Conservation (phyloP, 2,797 vertebrate species). For the Falco columbarius region DNA sequence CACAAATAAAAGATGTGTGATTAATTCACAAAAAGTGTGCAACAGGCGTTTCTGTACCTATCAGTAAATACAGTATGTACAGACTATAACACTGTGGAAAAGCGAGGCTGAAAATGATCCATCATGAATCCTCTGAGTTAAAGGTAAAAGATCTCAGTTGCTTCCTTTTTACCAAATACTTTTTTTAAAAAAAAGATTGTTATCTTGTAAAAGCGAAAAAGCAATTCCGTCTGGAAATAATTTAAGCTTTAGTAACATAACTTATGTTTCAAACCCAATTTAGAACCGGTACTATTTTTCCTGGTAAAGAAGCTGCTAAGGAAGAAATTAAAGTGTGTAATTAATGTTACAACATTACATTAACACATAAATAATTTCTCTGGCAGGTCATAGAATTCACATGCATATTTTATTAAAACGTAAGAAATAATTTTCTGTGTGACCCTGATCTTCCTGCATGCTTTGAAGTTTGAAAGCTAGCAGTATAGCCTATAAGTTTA, state of each 20-base stretch:
- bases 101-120: neutral
- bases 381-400: constrained; percentile 76
- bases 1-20: neutral
- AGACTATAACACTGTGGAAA: neutral
- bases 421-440: constrained; percentile 79
- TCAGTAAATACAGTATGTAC: neutral
- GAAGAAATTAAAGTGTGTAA: constrained; percentile 67
- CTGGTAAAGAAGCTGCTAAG: constrained; percentile 11
- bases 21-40: neutral
- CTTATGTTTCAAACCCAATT: neutral
- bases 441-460: constrained; percentile 76
- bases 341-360: constrained; percentile 77
- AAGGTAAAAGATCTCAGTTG: neutral
- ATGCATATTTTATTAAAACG: constrained; percentile 83
- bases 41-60: neutral
- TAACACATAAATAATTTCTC: constrained; percentile 81
- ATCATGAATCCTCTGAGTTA: neutral
- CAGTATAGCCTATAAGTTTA: constrained; percentile 83
- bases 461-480: constrained; percentile 83
- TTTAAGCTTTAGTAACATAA: neutral
- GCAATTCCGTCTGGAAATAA: neutral
- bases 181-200: neutral
- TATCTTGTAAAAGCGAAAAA: neutral
- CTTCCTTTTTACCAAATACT: neutral
- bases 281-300: neutral